Percentiles rank a stretch among this genome's conserved stretches.
These are phyloP conservation scores for Meghimatium bilineatum DNA, from an alignment of 2,888 invertebrate genomes.

Conservation along the genomic window DNA sequence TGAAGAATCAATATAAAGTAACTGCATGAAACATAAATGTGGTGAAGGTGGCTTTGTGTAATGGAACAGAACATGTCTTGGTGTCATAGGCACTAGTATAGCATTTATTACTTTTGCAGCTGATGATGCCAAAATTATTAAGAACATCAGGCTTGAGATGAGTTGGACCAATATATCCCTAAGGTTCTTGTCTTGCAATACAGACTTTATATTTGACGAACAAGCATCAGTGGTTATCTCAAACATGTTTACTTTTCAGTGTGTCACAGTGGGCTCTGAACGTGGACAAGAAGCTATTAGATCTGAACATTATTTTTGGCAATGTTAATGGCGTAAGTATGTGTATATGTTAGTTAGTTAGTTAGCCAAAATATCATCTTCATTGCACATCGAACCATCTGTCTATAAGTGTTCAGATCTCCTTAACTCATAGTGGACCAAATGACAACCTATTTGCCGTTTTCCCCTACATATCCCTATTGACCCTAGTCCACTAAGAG, in stretches of 20 bases:
- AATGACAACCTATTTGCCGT: no score
- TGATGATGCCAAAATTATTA: no score
- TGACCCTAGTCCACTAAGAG: no score
- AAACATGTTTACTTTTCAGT: constrained; percentile 30
- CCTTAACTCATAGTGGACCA: no score
- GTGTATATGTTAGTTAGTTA: not conserved
- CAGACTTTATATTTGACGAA: no score
- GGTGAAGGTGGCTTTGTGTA: not conserved
- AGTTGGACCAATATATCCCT: no score
- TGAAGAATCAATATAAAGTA: not conserved
- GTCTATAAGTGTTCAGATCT: no score
- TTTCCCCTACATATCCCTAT: no score
- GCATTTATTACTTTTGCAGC: not conserved
- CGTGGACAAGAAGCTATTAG: constrained; percentile 19
- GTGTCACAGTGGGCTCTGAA: constrained; percentile 34
- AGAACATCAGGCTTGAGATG: not conserved
- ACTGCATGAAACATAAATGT: not conserved
- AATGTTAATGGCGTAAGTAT: constrained; percentile 39
- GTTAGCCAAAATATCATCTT: no score
- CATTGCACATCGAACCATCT: no score
- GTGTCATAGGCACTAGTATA: not conserved
- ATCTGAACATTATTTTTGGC: constrained; percentile 15
- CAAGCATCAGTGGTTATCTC: not conserved
- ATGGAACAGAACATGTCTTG: not conserved
- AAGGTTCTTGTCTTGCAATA: no score